A percentile compares a stretch with the other conserved stretches of the same genome.
These are phyloP conservation scores for Zaprionus obscuricornis DNA, from an alignment of 2,888 invertebrate species.

Conservation along the genomic window DNA sequence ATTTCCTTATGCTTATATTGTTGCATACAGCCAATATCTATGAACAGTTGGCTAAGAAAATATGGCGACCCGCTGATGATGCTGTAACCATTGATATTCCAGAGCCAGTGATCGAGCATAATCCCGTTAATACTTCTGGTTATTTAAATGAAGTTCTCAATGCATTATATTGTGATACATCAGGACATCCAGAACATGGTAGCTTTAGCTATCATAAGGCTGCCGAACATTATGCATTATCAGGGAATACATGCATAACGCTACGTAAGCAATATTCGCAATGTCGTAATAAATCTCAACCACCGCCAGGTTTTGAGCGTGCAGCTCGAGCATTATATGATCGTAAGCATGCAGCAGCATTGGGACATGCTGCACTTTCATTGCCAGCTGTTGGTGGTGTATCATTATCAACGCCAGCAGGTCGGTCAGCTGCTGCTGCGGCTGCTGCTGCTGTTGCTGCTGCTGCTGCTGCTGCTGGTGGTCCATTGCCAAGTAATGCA, in stretches of 20 bases:
- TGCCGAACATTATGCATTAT: constrained; percentile 79
- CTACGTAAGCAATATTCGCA: too few species aligned
- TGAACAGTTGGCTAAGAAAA: constrained; percentile 45
- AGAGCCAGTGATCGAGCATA: not conserved
- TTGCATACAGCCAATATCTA: constrained; percentile 46
- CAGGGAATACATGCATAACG: too few species aligned
- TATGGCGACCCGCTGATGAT: constrained; percentile 56
- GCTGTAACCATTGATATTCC: not conserved
- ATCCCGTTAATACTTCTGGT: not conserved
- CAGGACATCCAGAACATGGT: constrained; percentile 66
- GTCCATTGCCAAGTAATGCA: not conserved
- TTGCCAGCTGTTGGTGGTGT: too few species aligned
- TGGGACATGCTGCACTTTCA: constrained; percentile 7
- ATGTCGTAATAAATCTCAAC: constrained; percentile 9
- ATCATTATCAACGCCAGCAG: too few species aligned
- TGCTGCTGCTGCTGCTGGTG: not conserved
- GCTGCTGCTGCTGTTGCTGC: not conserved
- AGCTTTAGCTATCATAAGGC: constrained; percentile 71
- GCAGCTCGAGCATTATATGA: constrained; percentile 43
- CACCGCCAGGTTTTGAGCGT: constrained; percentile 48
- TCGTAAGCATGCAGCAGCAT: constrained; percentile 15
- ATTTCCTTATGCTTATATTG: too few species aligned
- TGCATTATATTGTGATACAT: constrained; percentile 67
- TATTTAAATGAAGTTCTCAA: constrained; percentile 68
- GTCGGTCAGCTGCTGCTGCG: too few species aligned